Evolutionary conservation across 2,797 vertebrate genomes (phyloP), one percentile per base, ranked within the genome.

Genomic region (Enteromius afrohamiltoni): DNA sequence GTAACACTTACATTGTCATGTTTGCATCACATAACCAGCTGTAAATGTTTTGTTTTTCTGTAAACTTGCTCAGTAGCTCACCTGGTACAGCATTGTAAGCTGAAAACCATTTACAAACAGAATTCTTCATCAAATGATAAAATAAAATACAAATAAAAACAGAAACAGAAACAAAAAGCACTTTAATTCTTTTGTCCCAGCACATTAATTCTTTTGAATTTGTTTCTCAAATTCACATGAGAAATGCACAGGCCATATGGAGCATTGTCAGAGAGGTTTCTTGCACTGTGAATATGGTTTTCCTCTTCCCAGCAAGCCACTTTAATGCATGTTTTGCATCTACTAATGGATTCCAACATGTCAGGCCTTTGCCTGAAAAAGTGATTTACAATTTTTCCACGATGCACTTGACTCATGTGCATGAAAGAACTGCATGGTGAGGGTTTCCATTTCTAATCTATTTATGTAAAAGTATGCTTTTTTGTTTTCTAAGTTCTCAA

Each of bases 221-320:
- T 29, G 14, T 55, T 80, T 71, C 42, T 79, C 31, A 80, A 19
- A 47, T 40, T 31, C 70, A 62, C 82, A 87, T 88, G 34, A 86
- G 79, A 86, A 83, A 85, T 85, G 69, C 85, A 88, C 77, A 51
- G 70, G 34, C 80, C 86, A 85, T 88, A 83, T 88, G 85, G 83
- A 85, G 40, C 14, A 13, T 53, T 49, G 73, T 82, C 21, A 77
- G 65, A 80, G 42, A 10, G 55, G 77, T 78, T 75, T 79, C 64
- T 47, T 76, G 37, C 55, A 53, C 83, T 77, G 69, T 71, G 53
- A 65, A 84, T 65, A 85, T 65, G 76, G 73, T 82, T 85, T 60
- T 77, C 34, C 55, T 7, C 53, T 49, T 31, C 34, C 16, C 23
- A 70, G 78, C 17, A 31, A 47, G 58, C 70, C 74, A 68, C 21